Conservation (phyloP, 2,113 vertebrate genomes). For the Isurus oxyrinchus region DNA sequence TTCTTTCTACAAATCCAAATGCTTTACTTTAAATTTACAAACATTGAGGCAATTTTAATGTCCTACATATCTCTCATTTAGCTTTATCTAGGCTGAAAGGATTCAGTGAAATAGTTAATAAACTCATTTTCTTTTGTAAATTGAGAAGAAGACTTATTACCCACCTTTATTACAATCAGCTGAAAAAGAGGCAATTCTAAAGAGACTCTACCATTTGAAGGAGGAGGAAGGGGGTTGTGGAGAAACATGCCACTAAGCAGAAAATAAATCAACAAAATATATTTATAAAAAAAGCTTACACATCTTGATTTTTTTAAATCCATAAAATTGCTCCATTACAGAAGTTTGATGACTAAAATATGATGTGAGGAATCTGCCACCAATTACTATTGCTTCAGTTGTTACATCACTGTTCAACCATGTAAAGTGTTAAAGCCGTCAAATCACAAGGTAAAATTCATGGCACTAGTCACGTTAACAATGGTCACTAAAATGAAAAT, state of each 20-base stretch:
- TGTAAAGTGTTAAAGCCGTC: not conserved
- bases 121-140: not conserved
- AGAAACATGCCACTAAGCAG: not conserved
- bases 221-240: not conserved
- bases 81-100: not conserved
- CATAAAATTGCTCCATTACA: not conserved
- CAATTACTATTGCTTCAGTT: not conserved
- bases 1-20: not conserved
- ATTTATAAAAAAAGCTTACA: not conserved
- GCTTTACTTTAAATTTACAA: not conserved
- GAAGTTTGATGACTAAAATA: slow-evolving; percentile 7
- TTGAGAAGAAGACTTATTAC: not conserved
- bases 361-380: not conserved
- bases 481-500: not conserved
- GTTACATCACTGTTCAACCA: not conserved
- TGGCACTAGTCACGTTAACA: not conserved
- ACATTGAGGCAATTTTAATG: not conserved
- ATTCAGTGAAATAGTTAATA: not conserved
- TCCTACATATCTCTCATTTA: not conserved
- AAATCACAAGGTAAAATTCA: not conserved
- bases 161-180: not conserved
- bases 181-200: not conserved
- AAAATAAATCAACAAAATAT: not conserved
- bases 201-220: not conserved
- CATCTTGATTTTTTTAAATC: not conserved